Conservation (phyloP, 2,888 invertebrate genomes). For the Cantharis flavilabris region DNA sequence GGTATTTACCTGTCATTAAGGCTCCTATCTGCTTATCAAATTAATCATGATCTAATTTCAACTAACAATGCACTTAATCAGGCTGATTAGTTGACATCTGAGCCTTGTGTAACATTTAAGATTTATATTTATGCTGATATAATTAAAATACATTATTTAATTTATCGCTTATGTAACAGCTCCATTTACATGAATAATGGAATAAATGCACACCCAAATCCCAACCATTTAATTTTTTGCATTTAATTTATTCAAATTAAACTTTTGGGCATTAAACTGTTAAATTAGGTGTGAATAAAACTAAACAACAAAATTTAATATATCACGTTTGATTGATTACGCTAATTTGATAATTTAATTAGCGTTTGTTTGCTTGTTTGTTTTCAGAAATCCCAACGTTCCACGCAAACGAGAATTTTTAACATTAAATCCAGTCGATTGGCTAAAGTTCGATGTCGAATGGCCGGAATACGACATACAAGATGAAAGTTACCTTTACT, state of each 20-base stretch:
- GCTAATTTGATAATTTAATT: neutral
- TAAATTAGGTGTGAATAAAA: neutral
- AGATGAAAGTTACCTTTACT: constrained; percentile 76
- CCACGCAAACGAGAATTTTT: constrained; percentile 68
- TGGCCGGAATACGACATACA: constrained; percentile 84
- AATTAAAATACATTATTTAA: neutral
- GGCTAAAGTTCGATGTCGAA: constrained; percentile 68
- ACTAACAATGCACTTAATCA: constrained; percentile 15
- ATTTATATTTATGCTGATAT: neutral
- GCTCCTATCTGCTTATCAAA: constrained; percentile 11
- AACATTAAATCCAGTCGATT: constrained; percentile 67
- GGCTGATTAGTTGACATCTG: constrained; percentile 6
- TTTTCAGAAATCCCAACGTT: constrained; percentile 75
- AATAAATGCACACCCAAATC: neutral
- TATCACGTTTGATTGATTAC: neutral
- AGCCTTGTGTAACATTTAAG: neutral
- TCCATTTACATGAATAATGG: neutral
- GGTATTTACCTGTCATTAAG: constrained; percentile 22
- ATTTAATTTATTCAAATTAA: neutral
- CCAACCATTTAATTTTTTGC: neutral
- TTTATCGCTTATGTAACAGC: neutral
- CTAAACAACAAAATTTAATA: neutral
- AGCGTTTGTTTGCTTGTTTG: constrained; percentile 11
- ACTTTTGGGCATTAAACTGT: neutral
- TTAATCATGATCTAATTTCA: constrained; percentile 11